A percentile compares a stretch with the other conserved stretches of the same genome.
phyloP scores from a whole-genome alignment of 2,888 invertebrate genomes.

The Drosophila prostipennis region DNA sequence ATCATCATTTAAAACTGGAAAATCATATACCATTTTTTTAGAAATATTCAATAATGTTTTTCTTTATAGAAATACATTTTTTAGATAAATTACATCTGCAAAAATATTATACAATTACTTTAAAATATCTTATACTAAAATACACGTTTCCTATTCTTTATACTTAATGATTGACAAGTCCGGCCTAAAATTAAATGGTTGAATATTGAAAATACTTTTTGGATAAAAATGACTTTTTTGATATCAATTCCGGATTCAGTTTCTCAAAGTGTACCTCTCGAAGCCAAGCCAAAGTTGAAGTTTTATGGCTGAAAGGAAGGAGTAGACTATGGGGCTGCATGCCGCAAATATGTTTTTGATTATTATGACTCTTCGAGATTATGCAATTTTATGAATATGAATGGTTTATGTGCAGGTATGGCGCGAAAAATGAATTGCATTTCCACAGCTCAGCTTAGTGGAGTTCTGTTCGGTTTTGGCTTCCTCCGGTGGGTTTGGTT shows the following conservation, averaged over 20 bases:
- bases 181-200: too few species aligned
- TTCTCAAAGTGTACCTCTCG: constrained; percentile 23
- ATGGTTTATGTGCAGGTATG: constrained; percentile 64
- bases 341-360: constrained; percentile 81
- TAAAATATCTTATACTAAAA: too few species aligned
- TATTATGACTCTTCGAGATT: constrained; percentile 80
- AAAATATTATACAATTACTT: too few species aligned
- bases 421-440: constrained; percentile 50
- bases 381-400: constrained; percentile 80
- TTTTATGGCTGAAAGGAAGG: constrained; percentile 65
- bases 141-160: too few species aligned
- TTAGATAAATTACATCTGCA: too few species aligned
- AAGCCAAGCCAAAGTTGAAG: constrained; percentile 64
- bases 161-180: too few species aligned
- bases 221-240: too few species aligned
- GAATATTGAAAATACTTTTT: too few species aligned
- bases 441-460: constrained; percentile 20
- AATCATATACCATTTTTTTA: background rate
- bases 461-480: constrained; percentile 12
- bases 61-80: too few species aligned
- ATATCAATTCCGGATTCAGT: too few species aligned
- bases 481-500: constrained; percentile 1
- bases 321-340: constrained; percentile 49
- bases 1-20: background rate
- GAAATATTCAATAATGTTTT: too few species aligned